A percentile compares a stretch with the other conserved stretches of the same genome.
phyloP scores from a whole-genome alignment of 2,113 vertebrate genomes.

The Pyxicephalus adspersus region DNA sequence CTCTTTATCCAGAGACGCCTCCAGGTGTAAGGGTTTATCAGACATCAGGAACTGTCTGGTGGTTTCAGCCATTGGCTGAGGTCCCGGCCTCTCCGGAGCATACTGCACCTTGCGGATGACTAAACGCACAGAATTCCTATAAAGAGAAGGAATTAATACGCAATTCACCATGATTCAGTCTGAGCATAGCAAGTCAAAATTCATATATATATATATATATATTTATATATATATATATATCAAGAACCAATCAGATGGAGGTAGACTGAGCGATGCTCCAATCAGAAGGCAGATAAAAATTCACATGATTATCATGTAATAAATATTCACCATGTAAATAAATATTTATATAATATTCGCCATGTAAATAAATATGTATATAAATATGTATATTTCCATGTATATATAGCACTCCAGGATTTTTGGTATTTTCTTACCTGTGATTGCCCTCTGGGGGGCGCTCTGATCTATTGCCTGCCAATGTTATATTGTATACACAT shows the following conservation, averaged over 20 bases:
- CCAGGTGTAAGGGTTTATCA: constrained; percentile 90
- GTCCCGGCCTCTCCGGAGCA: constrained; percentile 87
- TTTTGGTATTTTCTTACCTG: neutral
- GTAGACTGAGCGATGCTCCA: neutral
- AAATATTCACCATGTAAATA: no score
- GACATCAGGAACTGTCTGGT: constrained; percentile 97
- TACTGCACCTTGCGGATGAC: constrained; percentile 95
- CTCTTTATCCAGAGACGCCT: constrained; percentile 94
- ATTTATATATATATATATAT: constrained; percentile 1
- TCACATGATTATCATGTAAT: no score
- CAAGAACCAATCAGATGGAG: neutral
- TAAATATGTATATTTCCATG: no score
- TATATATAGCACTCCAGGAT: no score
- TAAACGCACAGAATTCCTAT: constrained; percentile 91
- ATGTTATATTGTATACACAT: neutral
- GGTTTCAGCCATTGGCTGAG: constrained; percentile 91
- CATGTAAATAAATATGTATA: no score
- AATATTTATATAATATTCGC: no score
- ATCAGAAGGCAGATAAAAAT: neutral
- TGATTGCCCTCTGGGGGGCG: neutral
- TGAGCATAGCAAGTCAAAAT: no score
- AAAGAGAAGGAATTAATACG: constrained; percentile 1
- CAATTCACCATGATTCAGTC: neutral
- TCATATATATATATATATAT: no score
- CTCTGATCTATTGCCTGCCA: neutral